Evolutionary conservation across 2,888 invertebrate species (phyloP), one percentile per base, ranked within the genome.

Genomic region (Lasioglossum figueresi): DNA sequence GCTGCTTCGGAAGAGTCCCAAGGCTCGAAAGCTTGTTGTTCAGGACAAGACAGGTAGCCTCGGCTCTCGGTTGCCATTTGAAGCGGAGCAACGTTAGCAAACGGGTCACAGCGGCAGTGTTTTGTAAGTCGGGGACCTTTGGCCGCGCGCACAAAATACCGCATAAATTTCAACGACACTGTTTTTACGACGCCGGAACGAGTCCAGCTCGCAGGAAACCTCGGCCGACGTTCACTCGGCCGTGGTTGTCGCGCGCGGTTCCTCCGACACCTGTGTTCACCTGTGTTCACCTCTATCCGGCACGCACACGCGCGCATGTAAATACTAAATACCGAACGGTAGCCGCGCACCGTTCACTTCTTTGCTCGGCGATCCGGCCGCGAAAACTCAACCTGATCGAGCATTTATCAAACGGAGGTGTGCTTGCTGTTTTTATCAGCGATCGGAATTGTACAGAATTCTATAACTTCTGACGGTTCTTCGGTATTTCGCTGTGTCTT

Each of bases 211-310:
- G 85, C 80, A 83, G 76, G 86, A 85, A 85, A 72, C 71, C 93
- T 92, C 63, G 63, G 34, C 31, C 31, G 63, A 63, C 63, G 63
- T 63, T 63, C 63, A 63, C 63, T 63, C 63, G 63, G 63, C 31
- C 63, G 63, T 63, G 63, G 63, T 63, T 77, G 77, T 78, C 73
- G 45, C 72, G 76, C 71, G 84, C 82, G 81, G 52, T 1, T 63
- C 48, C 75, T 34, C 70, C 5, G 79, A 83, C 89, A 89, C 89
- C 90, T 90, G 90, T 84, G 83, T 89, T 87, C 83, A 16, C 80
- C 76, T 63, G 79, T 71, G 78, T 40, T 85, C 73, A 72, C 74
- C 76, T 56, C 56, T 86, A 86, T 82, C 86, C 56, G 34, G 85
- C 86, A 86, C 88, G 83, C 85, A 84, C 77, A 66, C 82, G 43